Base-by-base conservation (phyloP, 2,113 vertebrate genomes). In the Machaerirhynchus nigripectus region DNA sequence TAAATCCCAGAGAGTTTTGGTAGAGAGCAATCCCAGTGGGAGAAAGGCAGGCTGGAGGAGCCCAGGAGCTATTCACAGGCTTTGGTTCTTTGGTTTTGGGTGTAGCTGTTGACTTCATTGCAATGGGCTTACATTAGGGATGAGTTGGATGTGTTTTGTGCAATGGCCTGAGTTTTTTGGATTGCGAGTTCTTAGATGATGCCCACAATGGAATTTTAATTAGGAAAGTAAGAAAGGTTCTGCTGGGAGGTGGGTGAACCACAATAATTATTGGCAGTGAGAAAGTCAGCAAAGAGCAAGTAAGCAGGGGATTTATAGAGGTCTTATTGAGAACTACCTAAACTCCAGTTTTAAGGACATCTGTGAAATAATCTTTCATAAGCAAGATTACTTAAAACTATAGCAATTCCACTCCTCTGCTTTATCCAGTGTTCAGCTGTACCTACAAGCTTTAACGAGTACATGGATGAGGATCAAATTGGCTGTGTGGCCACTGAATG, bases 191-290 rank as follows among this genome's bases (percentile, higher is more conserved):
- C 90, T 97, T 78, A 93, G 93, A 93, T 86, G 93, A 75, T 96
- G 88, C 73, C 88, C 90, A 33, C 93, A 96, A 86, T 90, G 80
- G 93, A 95, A 96, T 96, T 90, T 96, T 95, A 95, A 96, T 97
- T 95, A 95, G 86, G 27, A 59, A 80, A 88, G 82, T 49, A 30
- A 93, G 86, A 49, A 86, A 75, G 40, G 86, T 78, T 97, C 80
- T 96, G 27, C 95, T 87, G 88, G 80, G 82, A 92, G 90, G 78
- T 10, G 0, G 68, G 61, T 89, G 90, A 94, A 78, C 90, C 92
- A 49, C 13, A 11, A 15, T 46, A 92, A 64, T 94, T 84, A 93
- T 59, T 63, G 83, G 44, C 60, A 86, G 91, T 67, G 93, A 90
- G 92, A 90, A 96, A 95, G 95, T 65, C 76, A 92, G 90, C 52